Evolutionary conservation across 2,113 vertebrate species (phyloP).

Genomic region (Cyanoderma ruficeps): DNA sequence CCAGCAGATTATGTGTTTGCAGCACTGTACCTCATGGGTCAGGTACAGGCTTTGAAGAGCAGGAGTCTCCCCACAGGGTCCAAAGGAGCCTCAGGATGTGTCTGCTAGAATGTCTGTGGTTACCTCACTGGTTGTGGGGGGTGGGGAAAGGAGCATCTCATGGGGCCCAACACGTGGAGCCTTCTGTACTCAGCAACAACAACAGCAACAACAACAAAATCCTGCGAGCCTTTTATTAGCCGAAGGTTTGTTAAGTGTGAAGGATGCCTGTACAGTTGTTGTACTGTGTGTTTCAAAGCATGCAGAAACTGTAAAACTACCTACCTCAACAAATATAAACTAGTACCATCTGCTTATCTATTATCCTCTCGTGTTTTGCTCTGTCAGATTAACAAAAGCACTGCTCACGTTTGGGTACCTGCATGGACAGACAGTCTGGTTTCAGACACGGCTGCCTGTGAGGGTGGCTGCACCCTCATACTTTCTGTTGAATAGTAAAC

Average conservation of each 20-base stretch:
- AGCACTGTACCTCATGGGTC: fast-evolving
- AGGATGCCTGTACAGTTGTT: neutral
- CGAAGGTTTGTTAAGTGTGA: neutral
- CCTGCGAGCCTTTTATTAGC: neutral
- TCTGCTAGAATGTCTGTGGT: neutral
- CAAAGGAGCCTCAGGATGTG: neutral
- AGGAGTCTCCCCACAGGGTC: neutral
- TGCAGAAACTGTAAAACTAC: neutral
- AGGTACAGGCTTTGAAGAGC: neutral
- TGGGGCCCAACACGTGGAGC: neutral
- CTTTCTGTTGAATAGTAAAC: neutral
- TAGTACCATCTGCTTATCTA: neutral
- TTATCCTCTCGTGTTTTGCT: neutral
- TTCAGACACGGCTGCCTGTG: neutral
- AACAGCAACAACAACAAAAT: neutral
- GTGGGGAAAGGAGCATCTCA: neutral
- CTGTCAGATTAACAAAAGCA: neutral
- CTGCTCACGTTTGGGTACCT: neutral
- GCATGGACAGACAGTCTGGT: neutral
- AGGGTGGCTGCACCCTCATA: neutral
- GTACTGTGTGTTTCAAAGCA: neutral
- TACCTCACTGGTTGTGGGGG: neutral
- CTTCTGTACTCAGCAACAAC: neutral
- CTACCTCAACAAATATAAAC: neutral
- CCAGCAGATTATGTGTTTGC: neutral